A percentile compares a stretch with the other conserved stretches of the same genome.
Conservation (phyloP, 2,797 vertebrate species). For the Hippopotamyrus pictus region DNA sequence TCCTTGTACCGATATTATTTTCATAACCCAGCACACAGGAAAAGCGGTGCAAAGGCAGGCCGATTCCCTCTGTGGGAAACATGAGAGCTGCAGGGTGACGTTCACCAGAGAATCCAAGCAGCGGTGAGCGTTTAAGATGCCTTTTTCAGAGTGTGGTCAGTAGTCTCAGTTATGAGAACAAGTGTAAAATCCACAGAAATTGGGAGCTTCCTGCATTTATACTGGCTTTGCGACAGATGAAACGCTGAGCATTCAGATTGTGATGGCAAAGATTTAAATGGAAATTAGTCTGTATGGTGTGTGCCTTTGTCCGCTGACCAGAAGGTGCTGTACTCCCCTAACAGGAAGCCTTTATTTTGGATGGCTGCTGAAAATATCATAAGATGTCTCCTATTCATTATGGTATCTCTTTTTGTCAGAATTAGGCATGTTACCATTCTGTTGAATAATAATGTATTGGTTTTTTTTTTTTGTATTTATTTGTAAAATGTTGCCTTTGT, state of each 20-base stretch:
- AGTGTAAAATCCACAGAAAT: conserved; percentile 11
- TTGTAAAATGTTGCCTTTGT: background rate
- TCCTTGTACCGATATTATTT: background rate
- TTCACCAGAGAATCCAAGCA: background rate
- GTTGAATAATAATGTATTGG: background rate
- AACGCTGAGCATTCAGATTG: background rate
- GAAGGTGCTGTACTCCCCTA: background rate
- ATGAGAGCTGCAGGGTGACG: background rate
- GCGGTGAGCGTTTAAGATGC: background rate
- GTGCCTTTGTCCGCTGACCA: background rate
- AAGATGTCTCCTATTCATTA: background rate
- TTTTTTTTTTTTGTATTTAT: background rate
- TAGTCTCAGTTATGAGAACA: background rate
- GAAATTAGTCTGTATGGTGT: background rate
- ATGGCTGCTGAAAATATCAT: background rate
- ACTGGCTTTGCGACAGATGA: background rate
- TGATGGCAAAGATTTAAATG: background rate
- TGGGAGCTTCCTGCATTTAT: background rate
- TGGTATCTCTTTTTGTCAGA: background rate
- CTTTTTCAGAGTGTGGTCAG: background rate
- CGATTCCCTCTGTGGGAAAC: background rate
- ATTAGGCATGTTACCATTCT: background rate
- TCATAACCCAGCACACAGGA: background rate
- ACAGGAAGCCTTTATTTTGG: background rate
- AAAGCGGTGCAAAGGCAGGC: background rate